These are phyloP conservation scores for Lanistes nyassanus DNA, from an alignment of 1,140 invertebrate species.

Conservation along the genomic window DNA sequence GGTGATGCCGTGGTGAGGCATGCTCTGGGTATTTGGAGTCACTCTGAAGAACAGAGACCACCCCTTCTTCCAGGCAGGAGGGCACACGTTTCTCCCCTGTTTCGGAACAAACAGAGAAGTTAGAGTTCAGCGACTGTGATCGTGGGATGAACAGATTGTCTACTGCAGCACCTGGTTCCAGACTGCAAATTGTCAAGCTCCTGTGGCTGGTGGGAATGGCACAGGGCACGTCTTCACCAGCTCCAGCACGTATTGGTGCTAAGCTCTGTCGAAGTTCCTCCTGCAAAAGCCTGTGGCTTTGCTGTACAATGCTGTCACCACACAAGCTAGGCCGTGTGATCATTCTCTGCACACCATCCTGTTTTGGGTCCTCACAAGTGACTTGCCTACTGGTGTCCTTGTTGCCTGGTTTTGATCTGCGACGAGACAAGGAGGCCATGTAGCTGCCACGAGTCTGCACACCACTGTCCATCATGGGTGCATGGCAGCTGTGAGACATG, in stretches of 20 bases:
- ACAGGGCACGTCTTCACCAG: not conserved
- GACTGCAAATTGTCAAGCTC: conserved; percentile 5
- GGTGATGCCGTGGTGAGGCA: not conserved
- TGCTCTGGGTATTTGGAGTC: conserved; percentile 44
- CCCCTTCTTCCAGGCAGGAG: conserved; percentile 6
- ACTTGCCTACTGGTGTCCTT: not conserved
- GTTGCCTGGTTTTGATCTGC: not conserved
- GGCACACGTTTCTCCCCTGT: conserved; percentile 50
- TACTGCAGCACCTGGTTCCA: conserved; percentile 4
- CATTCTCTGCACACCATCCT: not conserved
- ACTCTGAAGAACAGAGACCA: conserved; percentile 28
- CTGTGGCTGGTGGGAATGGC: not conserved
- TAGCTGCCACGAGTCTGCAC: conserved; percentile 18
- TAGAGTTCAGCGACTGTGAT: conserved; percentile 38
- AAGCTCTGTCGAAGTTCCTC: conserved; percentile 12
- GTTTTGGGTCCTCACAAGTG: not conserved
- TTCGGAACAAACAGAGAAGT: conserved; percentile 51
- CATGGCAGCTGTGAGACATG: conserved; percentile 19
- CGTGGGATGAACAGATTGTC: conserved; percentile 19
- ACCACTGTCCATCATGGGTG: conserved; percentile 3
- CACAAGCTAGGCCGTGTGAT: conserved; percentile 2
- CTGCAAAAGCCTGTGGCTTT: conserved; percentile 18
- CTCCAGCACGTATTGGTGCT: not conserved
- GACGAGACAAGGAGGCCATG: conserved; percentile 16
- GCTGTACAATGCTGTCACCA: conserved; percentile 9